Conservation (phyloP, 2,113 vertebrate species). For the Rallus limicola region DNA sequence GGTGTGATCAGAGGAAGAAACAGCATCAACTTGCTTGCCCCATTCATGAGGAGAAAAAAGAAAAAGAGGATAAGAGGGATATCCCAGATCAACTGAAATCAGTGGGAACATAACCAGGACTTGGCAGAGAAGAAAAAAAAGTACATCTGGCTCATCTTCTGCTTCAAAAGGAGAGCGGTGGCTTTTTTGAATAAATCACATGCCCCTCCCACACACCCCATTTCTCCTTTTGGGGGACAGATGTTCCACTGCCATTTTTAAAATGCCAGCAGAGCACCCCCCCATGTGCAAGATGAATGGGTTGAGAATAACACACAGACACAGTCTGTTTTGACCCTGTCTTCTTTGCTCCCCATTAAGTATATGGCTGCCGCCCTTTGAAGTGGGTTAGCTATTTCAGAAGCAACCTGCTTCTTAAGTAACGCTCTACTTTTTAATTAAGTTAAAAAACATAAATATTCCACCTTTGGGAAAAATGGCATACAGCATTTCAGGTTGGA, state of each 20-base stretch:
- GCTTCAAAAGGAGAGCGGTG: background rate
- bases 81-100: background rate
- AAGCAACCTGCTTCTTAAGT: slow-evolving; percentile 49
- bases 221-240: slow-evolving; percentile 31
- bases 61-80: background rate
- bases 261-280: slow-evolving; percentile 46
- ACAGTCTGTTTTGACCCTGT: background rate
- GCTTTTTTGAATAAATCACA: slow-evolving; percentile 22
- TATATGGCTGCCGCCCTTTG: slow-evolving; percentile 3
- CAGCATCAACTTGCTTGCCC: background rate
- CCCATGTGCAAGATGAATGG: background rate
- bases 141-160: slow-evolving; percentile 35
- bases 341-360: slow-evolving; percentile 31
- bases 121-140: background rate
- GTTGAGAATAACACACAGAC: background rate
- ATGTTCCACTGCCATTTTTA: slow-evolving; percentile 34
- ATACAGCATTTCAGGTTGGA: background rate
- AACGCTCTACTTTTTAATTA: slow-evolving; percentile 34
- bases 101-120: background rate
- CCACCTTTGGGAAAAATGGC: background rate
- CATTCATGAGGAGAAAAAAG: accelerated
- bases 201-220: background rate
- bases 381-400: slow-evolving; percentile 15
- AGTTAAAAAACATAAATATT: background rate
- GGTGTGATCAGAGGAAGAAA: background rate